A percentile compares a stretch with the other conserved stretches of the same genome.
Evolutionary conservation across 2,888 invertebrate species (phyloP).

Genomic region (Salpingus planirostris): DNA sequence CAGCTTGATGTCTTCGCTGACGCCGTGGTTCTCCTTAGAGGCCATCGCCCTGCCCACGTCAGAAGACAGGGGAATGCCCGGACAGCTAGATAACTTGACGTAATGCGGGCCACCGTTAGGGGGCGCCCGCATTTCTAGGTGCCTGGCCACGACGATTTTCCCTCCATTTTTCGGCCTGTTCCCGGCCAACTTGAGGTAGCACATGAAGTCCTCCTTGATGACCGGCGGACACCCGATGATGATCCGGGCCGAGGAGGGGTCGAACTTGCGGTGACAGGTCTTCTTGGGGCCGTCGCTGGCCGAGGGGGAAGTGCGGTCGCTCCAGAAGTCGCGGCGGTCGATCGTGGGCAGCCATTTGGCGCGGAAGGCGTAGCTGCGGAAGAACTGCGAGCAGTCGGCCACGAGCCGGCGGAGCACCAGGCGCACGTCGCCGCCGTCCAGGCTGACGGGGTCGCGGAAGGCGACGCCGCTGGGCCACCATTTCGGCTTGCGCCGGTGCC

Average conservation of each 20-base stretch:
- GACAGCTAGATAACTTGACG: slow-evolving; percentile 15
- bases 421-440: too few relatives aligned
- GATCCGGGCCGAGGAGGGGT: slow-evolving; percentile 14
- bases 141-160: too few relatives aligned
- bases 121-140: neutral
- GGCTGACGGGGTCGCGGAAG: neutral
- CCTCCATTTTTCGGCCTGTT: neutral
- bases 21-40: slow-evolving; percentile 17
- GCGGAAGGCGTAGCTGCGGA: too few relatives aligned
- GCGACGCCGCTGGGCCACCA: neutral
- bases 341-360: neutral
- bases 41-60: slow-evolving; percentile 27
- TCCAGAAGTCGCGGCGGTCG: neutral
- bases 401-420: neutral
- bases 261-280: slow-evolving; percentile 21
- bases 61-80: slow-evolving; percentile 31
- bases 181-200: slow-evolving; percentile 17
- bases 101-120: neutral
- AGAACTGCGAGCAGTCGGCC: neutral
- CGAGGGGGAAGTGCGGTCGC: too few relatives aligned
- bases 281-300: neutral
- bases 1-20: slow-evolving; percentile 21
- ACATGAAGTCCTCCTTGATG: slow-evolving; percentile 21
- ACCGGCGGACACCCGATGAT: neutral
- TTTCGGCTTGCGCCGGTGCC: neutral